Evolutionary conservation across 2,888 invertebrate species (phyloP).

Genomic region (Rutpela maculata): DNA sequence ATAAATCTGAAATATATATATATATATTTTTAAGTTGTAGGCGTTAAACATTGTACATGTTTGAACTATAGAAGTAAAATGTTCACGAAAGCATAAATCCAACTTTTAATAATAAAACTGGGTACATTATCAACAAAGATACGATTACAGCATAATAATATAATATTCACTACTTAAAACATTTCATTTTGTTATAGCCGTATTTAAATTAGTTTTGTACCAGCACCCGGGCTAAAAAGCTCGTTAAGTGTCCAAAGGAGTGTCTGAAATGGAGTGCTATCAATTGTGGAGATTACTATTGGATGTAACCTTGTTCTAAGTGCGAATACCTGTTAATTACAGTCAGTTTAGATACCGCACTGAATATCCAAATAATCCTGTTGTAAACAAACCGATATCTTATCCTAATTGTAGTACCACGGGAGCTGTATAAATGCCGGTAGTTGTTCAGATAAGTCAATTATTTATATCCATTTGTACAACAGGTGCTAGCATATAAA

Average conservation of each 20-base stretch:
- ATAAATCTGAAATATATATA: too few relatives aligned
- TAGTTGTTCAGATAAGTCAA: slow-evolving; percentile 64
- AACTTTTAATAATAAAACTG: too few relatives aligned
- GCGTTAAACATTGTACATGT: too few relatives aligned
- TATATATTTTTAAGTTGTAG: too few relatives aligned
- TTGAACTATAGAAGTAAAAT: too few relatives aligned
- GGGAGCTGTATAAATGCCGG: slow-evolving; percentile 59
- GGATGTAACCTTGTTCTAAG: slow-evolving; percentile 59
- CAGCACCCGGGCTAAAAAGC: slow-evolving; percentile 27
- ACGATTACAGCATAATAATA: too few relatives aligned
- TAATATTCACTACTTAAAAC: too few relatives aligned
- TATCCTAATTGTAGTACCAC: slow-evolving; percentile 64
- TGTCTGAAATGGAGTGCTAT: slow-evolving; percentile 51
- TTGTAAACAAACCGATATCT: slow-evolving; percentile 65
- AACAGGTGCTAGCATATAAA: slow-evolving; percentile 41
- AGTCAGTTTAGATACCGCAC: slow-evolving; percentile 60
- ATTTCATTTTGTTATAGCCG: too few relatives aligned
- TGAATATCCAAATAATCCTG: slow-evolving; percentile 59
- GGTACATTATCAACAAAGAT: too few relatives aligned
- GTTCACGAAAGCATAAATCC: too few relatives aligned
- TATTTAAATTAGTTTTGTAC: neutral
- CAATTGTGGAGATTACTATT: slow-evolving; percentile 61
- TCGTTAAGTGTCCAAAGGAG: slow-evolving; percentile 37
- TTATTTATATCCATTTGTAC: slow-evolving; percentile 59
- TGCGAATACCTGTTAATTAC: slow-evolving; percentile 67